phyloP scores from a whole-genome alignment of 2,888 invertebrate species.

The Ormyrus thymus region DNA sequence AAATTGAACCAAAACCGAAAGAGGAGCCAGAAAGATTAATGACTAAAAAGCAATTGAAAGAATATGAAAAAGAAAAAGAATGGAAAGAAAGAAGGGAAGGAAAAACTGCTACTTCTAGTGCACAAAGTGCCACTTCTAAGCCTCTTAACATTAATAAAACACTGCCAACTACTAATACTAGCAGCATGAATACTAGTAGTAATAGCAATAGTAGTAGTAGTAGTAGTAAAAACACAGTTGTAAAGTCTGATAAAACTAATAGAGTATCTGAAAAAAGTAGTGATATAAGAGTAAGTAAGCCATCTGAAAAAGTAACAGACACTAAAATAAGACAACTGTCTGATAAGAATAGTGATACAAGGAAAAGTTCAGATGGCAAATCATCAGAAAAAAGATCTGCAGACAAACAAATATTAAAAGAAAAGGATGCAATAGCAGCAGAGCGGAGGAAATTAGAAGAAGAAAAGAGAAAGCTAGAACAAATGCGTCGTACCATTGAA shows the following conservation, averaged over 20 bases:
- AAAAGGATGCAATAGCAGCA: constrained; percentile 65
- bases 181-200: too few species aligned
- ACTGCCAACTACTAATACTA: constrained; percentile 35
- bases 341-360: constrained; percentile 5
- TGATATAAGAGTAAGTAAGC: background rate
- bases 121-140: constrained; percentile 23
- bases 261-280: constrained; percentile 24
- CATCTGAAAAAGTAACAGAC: constrained; percentile 16
- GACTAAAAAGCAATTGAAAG: constrained; percentile 87
- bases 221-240: constrained; percentile 40
- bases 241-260: constrained; percentile 54
- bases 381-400: constrained; percentile 12
- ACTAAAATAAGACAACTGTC: background rate
- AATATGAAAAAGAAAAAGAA: constrained; percentile 84
- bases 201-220: constrained; percentile 10
- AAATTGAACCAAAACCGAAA: constrained; percentile 77
- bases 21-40: constrained; percentile 82
- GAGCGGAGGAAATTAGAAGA: constrained; percentile 69
- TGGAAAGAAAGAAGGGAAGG: constrained; percentile 77
- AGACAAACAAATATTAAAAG: constrained; percentile 53
- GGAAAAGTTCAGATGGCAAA: constrained; percentile 53
- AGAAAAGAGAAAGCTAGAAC: constrained; percentile 68
- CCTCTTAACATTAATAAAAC: constrained; percentile 46
- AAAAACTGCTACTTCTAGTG: constrained; percentile 53
- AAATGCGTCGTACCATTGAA: constrained; percentile 68